Evolutionary conservation across 2,113 vertebrate genomes (phyloP), one percentile per base, ranked within the genome.

Genomic region (Albula goreensis): DNA sequence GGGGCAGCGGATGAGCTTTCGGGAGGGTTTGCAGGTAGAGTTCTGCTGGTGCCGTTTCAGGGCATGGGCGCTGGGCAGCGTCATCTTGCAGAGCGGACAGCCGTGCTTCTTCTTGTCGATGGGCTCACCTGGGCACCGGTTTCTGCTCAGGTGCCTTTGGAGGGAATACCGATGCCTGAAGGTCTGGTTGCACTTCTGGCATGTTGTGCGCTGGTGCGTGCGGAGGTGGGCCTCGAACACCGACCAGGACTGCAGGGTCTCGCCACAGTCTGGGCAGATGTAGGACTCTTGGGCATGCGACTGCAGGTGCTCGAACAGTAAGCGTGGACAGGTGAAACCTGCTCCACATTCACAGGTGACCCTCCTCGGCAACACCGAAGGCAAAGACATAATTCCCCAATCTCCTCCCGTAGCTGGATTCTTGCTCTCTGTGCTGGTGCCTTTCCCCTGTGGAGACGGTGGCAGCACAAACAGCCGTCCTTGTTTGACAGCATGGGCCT

Each of bases 381-480:
- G 95, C 57, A 96, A 88, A 2, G 95, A 95, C 95, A 95, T 95
- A 83, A 96, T 94, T 31, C 93, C 94, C 95, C 95, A 96, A 88
- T 89, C 94, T 25, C 88, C 80, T 5, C 88, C 86, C 3, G 91
- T 81, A 50, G 50, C 66, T 56, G 77, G 86, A 31, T n/a, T 83
- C 63, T 81, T n/a, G 31, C 50, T 53, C 13, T 84, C 84, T 12
- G 80, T 85, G 60, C 79, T 83, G 19, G 15, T 81, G 78, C 52
- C 9, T 78, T 82, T 84, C 9, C 6, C 88, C 50, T 89, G 87
- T 2, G 88, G 78, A 56, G 56, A 82, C 84, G 89, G 90, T 52
- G 90, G 87, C 82, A 90, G 41, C 5, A 90, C 89, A 74, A 91
- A 87, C 25, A 88, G 66, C 74, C 87, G 90, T 74, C 89, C 87